Evolutionary conservation across 2,797 vertebrate genomes (phyloP).

Genomic region (Phoxinus dragarum): DNA sequence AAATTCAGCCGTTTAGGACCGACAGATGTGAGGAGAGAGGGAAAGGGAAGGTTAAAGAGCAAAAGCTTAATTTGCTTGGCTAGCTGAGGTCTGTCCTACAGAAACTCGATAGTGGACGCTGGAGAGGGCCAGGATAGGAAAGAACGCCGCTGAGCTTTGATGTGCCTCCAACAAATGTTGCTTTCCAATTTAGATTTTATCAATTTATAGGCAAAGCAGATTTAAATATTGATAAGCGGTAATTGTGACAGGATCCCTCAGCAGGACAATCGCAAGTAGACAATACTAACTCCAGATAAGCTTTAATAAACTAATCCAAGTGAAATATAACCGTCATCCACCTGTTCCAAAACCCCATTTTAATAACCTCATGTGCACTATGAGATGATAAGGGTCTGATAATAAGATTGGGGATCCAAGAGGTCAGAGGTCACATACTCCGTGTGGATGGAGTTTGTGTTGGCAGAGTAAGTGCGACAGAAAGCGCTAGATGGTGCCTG

Average conservation of each 20-base stretch:
- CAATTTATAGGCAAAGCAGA: conserved; percentile 42
- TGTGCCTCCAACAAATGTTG: conserved; percentile 40
- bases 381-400: conserved; percentile 54
- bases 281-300: conserved; percentile 46
- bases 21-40: conserved; percentile 45
- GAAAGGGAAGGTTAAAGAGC: conserved; percentile 50
- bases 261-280: conserved; percentile 8
- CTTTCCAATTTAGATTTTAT: conserved; percentile 44
- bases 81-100: conserved; percentile 31
- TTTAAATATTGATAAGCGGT: conserved; percentile 55
- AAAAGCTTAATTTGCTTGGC: conserved; percentile 46
- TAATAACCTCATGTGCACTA: neutral
- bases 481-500: neutral
- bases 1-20: conserved; percentile 16
- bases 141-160: conserved; percentile 47
- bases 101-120: conserved; percentile 44
- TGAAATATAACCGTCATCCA: conserved; percentile 33
- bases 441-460: conserved; percentile 12
- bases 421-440: conserved; percentile 36
- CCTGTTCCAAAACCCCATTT: conserved; percentile 34
- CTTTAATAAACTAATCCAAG: conserved; percentile 22
- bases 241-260: conserved; percentile 38
- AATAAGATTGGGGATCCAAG: conserved; percentile 32
- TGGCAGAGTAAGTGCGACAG: neutral
- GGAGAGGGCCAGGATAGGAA: conserved; percentile 30